phyloP scores from a whole-genome alignment of 2,797 vertebrate genomes.

The Acanthurus tractus region DNA sequence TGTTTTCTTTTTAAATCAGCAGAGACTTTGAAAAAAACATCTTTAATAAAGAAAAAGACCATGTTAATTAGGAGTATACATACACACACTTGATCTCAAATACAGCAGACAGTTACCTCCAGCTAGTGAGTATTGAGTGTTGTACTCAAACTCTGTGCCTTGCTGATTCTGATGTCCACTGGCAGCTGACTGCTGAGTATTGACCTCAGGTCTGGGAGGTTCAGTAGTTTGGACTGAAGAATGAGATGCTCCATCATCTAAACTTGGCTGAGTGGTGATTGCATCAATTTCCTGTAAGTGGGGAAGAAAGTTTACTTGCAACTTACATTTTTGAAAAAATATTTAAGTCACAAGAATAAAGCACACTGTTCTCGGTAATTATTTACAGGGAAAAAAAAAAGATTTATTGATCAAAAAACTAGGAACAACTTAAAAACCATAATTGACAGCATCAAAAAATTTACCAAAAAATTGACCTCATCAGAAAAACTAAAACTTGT shows the following conservation, averaged over 20 bases:
- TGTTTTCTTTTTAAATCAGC: too few relatives aligned
- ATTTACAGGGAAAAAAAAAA: fast-evolving
- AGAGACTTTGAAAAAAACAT: too few relatives aligned
- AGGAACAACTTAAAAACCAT: background rate
- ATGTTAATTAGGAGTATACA: too few relatives aligned
- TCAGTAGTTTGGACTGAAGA: conserved; percentile 77
- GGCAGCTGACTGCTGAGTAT: conserved; percentile 74
- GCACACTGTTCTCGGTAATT: background rate
- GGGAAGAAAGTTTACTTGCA: background rate
- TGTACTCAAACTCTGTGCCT: conserved; percentile 89
- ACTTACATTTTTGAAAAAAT: background rate
- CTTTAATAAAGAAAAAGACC: too few relatives aligned
- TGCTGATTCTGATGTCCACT: conserved; percentile 58
- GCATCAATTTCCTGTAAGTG: conserved; percentile 94
- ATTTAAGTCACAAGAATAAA: background rate
- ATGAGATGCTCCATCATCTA: conserved; percentile 76
- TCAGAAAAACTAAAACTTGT: background rate
- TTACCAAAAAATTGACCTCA: background rate
- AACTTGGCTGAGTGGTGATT: conserved; percentile 93
- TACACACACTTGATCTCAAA: background rate
- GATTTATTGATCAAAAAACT: background rate
- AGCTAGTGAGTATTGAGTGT: conserved; percentile 95
- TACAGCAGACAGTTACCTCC: conserved; percentile 86
- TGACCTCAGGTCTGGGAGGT: conserved; percentile 90
- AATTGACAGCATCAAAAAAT: background rate